These are phyloP conservation scores for Ibycter americanus DNA, from an alignment of 2,797 vertebrate genomes.

Conservation along the genomic window DNA sequence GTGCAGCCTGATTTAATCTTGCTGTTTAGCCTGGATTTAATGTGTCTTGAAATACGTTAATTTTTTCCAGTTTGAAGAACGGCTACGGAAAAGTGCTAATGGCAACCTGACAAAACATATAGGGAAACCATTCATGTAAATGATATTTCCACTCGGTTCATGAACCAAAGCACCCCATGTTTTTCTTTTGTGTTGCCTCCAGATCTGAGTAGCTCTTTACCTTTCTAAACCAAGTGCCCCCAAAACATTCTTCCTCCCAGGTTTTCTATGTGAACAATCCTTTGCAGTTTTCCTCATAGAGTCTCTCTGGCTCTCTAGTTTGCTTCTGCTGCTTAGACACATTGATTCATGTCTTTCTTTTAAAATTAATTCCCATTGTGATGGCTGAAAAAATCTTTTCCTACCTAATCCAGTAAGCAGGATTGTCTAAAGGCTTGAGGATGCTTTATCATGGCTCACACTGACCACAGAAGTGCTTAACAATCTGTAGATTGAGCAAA, in stretches of 20 bases:
- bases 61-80: not conserved
- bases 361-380: not conserved
- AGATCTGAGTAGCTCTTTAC: not conserved
- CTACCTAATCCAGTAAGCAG: not conserved
- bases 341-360: not conserved
- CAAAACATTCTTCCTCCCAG: not conserved
- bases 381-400: not conserved
- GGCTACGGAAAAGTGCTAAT: not conserved
- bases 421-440: not conserved
- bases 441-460: not conserved
- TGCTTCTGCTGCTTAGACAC: not conserved
- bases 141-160: not conserved
- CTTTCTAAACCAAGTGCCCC: not conserved
- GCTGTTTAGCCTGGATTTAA: not conserved
- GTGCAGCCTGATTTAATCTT: not conserved
- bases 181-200: not conserved
- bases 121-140: not conserved
- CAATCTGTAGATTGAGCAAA: not conserved
- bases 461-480: not conserved
- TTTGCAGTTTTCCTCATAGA: not conserved
- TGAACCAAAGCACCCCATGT: not conserved
- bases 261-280: not conserved
- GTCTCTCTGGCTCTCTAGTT: not conserved
- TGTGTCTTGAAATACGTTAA: not conserved
- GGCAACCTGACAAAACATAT: not conserved